Evolutionary conservation across 2,113 vertebrate genomes (phyloP).

Genomic region (Todiramphus saurophagus): DNA sequence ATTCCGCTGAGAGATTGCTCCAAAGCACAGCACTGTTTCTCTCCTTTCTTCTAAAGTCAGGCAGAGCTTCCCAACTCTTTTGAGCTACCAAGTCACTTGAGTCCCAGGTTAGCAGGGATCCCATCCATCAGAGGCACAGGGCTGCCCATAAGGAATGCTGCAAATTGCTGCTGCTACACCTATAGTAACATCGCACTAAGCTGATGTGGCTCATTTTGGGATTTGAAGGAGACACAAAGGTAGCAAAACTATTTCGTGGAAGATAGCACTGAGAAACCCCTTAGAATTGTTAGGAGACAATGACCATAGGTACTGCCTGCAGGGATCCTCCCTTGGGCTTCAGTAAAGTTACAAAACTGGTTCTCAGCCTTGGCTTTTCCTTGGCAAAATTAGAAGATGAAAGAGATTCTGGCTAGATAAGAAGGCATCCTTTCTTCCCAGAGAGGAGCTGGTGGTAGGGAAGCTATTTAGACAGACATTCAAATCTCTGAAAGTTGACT

Average conservation of each 20-base stretch:
- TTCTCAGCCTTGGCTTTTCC: not conserved
- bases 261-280: not conserved
- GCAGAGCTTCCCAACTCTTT: not conserved
- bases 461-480: constrained; percentile 9
- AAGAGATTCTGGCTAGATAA: constrained; percentile 9
- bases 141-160: not conserved
- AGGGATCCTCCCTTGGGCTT: not conserved
- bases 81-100: not conserved
- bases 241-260: not conserved
- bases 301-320: fast-evolving
- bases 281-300: not conserved
- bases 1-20: not conserved
- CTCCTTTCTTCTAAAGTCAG: not conserved
- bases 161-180: not conserved
- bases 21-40: not conserved
- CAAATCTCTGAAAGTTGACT: not conserved
- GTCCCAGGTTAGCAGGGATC: not conserved
- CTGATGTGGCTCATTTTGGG: not conserved
- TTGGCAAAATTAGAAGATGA: not conserved
- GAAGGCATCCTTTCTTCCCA: not conserved
- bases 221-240: not conserved
- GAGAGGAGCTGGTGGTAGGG: not conserved
- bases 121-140: fast-evolving
- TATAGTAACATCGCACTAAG: not conserved
- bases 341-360: not conserved